phyloP scores from a whole-genome alignment of 2,888 invertebrate species.

The Synergus itoensis region DNA sequence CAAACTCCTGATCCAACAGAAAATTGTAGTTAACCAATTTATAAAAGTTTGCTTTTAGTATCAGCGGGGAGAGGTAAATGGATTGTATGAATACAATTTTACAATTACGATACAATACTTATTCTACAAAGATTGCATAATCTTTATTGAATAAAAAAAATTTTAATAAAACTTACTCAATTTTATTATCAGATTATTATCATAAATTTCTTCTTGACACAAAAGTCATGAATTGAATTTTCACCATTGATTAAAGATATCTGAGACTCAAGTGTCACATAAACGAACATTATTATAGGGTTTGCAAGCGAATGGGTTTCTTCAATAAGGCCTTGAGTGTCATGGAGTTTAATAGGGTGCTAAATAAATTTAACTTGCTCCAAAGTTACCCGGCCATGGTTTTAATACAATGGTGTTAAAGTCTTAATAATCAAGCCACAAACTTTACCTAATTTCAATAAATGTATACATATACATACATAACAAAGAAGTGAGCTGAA shows the following conservation, averaged over 20 bases:
- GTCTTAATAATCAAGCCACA: slow-evolving; percentile 5
- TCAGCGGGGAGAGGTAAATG: background rate
- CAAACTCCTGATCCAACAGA: background rate
- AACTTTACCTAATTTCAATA: background rate
- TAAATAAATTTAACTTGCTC: background rate
- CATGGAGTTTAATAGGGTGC: background rate
- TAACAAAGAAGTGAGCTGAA: background rate
- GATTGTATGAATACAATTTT: background rate
- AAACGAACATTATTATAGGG: background rate
- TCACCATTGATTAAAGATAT: too few species aligned
- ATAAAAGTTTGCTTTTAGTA: background rate
- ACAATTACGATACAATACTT: background rate
- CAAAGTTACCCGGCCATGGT: slow-evolving; percentile 8
- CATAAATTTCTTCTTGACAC: too few species aligned
- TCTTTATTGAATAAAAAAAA: background rate
- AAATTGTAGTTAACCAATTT: background rate
- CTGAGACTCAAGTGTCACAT: too few species aligned
- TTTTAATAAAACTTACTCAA: too few species aligned
- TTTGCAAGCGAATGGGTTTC: slow-evolving; percentile 6
- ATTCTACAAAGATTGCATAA: background rate
- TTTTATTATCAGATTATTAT: background rate
- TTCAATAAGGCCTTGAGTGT: background rate
- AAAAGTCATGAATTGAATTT: too few species aligned
- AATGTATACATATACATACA: background rate
- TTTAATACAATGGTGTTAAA: background rate